Percentiles rank a stretch among this genome's conserved stretches.
phyloP scores from a whole-genome alignment of 2,113 vertebrate species.

The Natator depressus region DNA sequence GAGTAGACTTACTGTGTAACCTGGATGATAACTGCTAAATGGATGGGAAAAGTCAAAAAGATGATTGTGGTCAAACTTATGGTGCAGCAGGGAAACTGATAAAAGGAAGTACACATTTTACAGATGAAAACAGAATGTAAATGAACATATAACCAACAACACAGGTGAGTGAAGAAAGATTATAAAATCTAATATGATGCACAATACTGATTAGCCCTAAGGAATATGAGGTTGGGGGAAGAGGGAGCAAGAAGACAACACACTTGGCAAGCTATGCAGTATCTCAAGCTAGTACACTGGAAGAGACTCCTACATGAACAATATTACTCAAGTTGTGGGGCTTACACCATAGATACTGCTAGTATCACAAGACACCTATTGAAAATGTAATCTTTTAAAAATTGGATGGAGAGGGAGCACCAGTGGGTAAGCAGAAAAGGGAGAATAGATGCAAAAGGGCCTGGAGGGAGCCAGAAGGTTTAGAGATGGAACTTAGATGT shows the following conservation, averaged over 20 bases:
- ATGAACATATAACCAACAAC: neutral
- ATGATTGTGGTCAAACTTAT: neutral
- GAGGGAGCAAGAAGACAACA: neutral
- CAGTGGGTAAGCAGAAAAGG: neutral
- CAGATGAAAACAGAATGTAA: neutral
- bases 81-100: too few relatives aligned
- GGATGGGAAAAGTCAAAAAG: too few relatives aligned
- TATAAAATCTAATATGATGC: neutral
- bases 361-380: neutral
- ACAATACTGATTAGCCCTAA: neutral
- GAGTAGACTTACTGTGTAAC: neutral
- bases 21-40: neutral
- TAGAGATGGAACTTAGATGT: neutral
- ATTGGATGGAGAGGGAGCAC: neutral
- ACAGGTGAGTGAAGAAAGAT: neutral
- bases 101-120: neutral
- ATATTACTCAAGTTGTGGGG: neutral
- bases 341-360: neutral
- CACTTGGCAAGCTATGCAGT: neutral
- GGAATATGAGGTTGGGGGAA: neutral
- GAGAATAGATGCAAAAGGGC: neutral
- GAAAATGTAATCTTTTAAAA: neutral
- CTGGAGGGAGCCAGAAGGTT: neutral
- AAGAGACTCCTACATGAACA: neutral
- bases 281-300: neutral